A percentile compares a stretch with the other conserved stretches of the same genome.
Conservation (phyloP, 2,888 invertebrate species). For the Synergus laeviventris region DNA sequence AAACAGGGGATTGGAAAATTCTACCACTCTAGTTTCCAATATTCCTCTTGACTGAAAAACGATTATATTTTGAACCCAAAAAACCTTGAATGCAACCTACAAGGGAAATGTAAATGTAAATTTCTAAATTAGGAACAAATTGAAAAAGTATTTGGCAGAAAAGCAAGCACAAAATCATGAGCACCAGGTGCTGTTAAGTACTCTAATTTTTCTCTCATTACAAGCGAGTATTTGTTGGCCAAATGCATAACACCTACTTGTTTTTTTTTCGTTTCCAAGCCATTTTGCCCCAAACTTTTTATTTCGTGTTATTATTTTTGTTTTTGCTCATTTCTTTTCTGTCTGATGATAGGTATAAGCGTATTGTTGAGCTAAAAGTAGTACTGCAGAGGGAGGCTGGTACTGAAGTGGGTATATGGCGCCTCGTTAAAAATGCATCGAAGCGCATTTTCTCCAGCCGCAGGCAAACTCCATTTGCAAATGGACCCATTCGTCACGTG, state of each 20-base stretch:
- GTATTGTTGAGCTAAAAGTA: conserved; percentile 12
- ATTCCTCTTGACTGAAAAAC: no score
- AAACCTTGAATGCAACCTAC: background rate
- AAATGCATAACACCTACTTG: background rate
- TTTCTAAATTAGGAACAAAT: background rate
- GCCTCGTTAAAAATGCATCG: conserved; percentile 61
- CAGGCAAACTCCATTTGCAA: conserved; percentile 58
- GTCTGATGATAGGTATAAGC: conserved; percentile 10
- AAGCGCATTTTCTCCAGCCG: conserved; percentile 56
- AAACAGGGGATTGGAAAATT: no score
- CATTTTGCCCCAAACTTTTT: background rate
- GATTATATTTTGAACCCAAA: background rate
- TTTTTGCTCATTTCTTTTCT: background rate
- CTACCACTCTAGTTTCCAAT: no score
- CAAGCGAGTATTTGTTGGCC: background rate
- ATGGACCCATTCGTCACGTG: conserved; percentile 57
- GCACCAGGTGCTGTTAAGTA: background rate
- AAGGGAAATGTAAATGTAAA: background rate
- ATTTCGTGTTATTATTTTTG: background rate
- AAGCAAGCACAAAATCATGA: background rate
- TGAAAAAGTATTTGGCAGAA: background rate
- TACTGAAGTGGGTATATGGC: conserved; percentile 38
- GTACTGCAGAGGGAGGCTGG: background rate
- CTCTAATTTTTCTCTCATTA: conserved; percentile 18
- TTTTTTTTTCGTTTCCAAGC: background rate